Evolutionary conservation across 2,797 vertebrate species (phyloP).

Genomic region (Phrynocephalus forsythii): DNA sequence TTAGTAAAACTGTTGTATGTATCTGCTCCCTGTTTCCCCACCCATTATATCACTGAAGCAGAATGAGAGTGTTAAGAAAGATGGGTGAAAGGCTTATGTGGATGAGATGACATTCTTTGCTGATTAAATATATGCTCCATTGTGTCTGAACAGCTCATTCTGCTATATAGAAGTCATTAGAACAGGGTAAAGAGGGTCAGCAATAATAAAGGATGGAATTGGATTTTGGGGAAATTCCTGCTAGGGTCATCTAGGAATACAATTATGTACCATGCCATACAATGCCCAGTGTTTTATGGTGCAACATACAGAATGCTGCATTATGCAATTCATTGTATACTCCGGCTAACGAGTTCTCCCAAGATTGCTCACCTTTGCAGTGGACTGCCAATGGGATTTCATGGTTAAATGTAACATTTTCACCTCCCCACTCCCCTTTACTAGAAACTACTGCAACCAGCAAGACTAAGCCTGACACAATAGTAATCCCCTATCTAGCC

Average conservation of each 20-base stretch:
- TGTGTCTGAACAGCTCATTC: constrained; percentile 7
- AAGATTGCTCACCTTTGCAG: too few relatives aligned
- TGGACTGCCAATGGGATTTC: too few relatives aligned
- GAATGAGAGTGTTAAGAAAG: not conserved
- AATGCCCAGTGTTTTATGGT: not conserved
- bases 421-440: too few relatives aligned
- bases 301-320: not conserved
- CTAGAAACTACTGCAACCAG: constrained; percentile 9
- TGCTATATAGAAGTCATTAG: not conserved
- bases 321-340: not conserved
- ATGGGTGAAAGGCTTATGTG: not conserved
- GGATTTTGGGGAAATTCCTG: not conserved
- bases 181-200: not conserved
- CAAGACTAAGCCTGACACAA: not conserved
- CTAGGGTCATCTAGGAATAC: not conserved
- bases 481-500: too few relatives aligned
- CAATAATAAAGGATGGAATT: not conserved
- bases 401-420: too few relatives aligned
- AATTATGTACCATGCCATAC: not conserved
- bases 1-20: not conserved
- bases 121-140: not conserved
- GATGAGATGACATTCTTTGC: not conserved
- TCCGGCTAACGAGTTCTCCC: not conserved
- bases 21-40: not conserved
- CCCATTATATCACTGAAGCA: not conserved